phyloP scores from a whole-genome alignment of 2,797 vertebrate genomes.

The Anas capensis region DNA sequence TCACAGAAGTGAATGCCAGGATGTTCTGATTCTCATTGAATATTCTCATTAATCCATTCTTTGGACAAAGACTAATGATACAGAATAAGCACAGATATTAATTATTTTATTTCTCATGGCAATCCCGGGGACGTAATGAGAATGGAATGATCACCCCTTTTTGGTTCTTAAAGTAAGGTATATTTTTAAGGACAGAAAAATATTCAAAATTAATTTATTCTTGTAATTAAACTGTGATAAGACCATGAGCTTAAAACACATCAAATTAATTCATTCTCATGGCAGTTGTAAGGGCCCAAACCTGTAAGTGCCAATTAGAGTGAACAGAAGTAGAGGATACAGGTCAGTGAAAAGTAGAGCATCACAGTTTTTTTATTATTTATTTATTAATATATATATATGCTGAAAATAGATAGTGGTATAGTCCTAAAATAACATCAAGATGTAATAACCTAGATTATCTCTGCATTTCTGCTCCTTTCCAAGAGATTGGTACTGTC shows the following conservation, averaged over 20 bases:
- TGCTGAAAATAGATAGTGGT: background rate
- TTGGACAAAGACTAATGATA: constrained; percentile 56
- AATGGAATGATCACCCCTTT: constrained; percentile 38
- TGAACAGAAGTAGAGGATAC: background rate
- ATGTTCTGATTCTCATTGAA: constrained; percentile 60
- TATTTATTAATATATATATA: background rate
- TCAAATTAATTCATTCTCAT: constrained; percentile 54
- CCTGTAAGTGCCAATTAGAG: constrained; percentile 50
- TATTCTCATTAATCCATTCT: constrained; percentile 66
- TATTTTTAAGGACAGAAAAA: constrained; percentile 44
- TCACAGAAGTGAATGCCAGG: constrained; percentile 26
- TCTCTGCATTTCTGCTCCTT: background rate
- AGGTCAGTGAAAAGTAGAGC: constrained; percentile 16
- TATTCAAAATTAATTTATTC: constrained; percentile 68
- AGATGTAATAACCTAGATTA: background rate
- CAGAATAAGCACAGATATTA: constrained; percentile 50
- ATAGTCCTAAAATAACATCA: background rate
- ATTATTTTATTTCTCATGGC: constrained; percentile 65
- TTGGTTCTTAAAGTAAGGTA: background rate
- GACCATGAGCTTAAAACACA: constrained; percentile 63
- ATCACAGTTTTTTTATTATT: background rate
- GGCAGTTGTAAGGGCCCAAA: constrained; percentile 49
- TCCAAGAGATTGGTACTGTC: background rate
- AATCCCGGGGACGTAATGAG: constrained; percentile 44
- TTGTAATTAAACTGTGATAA: constrained; percentile 53